Conservation (phyloP, 2,888 invertebrate genomes). For the Agrotis puta region DNA sequence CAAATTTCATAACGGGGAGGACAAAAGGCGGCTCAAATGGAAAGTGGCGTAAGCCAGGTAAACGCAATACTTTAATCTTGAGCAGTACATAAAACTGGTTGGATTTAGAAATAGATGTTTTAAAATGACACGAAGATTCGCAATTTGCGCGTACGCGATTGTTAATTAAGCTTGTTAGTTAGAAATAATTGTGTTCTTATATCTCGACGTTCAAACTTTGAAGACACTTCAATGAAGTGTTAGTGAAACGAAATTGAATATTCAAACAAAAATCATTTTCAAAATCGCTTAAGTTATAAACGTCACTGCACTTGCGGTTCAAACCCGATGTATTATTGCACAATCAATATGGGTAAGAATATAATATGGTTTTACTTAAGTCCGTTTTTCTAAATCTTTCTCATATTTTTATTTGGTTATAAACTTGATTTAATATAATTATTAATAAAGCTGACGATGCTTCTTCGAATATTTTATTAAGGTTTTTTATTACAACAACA, state of each 20-base stretch:
- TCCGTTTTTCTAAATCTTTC: neutral
- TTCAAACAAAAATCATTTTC: slow-evolving; percentile 8
- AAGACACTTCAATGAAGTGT: too few relatives aligned
- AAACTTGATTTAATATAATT: too few relatives aligned
- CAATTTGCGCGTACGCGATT: slow-evolving; percentile 13
- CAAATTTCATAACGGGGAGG: slow-evolving; percentile 48
- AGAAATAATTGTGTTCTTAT: neutral
- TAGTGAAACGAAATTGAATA: neutral
- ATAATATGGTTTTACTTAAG: too few relatives aligned
- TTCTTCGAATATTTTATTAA: too few relatives aligned
- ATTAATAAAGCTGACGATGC: too few relatives aligned
- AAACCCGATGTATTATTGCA: slow-evolving; percentile 10
- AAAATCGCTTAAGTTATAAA: too few relatives aligned
- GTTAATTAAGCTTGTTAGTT: neutral
- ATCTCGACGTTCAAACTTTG: neutral
- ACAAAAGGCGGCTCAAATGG: slow-evolving; percentile 59
- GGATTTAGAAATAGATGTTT: slow-evolving; percentile 48
- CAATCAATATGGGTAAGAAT: neutral
- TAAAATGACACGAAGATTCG: slow-evolving; percentile 25
- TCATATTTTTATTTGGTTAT: too few relatives aligned
- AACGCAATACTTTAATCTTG: slow-evolving; percentile 56
- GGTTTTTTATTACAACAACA: too few relatives aligned
- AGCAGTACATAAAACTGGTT: slow-evolving; percentile 35
- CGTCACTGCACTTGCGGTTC: slow-evolving; percentile 7
- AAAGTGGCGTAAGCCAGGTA: slow-evolving; percentile 58